Conservation (phyloP, 2,888 invertebrate genomes). For the Anaspis maculata region DNA sequence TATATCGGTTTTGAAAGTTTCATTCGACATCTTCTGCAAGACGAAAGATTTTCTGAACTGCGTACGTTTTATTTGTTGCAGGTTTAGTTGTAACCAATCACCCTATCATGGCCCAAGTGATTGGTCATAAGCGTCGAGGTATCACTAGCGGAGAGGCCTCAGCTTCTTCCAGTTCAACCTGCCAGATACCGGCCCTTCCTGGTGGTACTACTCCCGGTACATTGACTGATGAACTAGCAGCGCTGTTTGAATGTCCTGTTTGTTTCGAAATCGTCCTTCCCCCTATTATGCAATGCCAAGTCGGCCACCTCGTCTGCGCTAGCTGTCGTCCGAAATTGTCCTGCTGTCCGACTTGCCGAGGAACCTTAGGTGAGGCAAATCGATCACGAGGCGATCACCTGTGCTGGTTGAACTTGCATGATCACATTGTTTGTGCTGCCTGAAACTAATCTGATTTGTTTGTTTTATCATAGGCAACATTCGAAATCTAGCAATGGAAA, state of each 20-base stretch:
- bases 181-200: conserved; percentile 26
- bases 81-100: too few relatives aligned
- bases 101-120: conserved; percentile 28
- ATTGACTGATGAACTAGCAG: conserved; percentile 80
- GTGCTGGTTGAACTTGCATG: too few relatives aligned
- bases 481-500: conserved; percentile 98
- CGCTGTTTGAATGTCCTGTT: conserved; percentile 91
- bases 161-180: conserved; percentile 26
- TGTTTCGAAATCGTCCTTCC: conserved; percentile 99
- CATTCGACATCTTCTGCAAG: too few relatives aligned
- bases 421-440: too few relatives aligned
- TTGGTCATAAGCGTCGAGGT: conserved; percentile 33
- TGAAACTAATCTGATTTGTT: conserved; percentile 2
- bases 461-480: conserved; percentile 61
- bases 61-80: too few relatives aligned
- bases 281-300: conserved; percentile 97
- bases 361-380: conserved; percentile 63
- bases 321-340: conserved; percentile 94
- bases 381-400: not conserved
- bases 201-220: conserved; percentile 50
- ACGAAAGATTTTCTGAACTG: too few relatives aligned
- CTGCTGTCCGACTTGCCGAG: conserved; percentile 97
- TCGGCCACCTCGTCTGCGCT: conserved; percentile 97
- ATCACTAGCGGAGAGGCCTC: conserved; percentile 28
- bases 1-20: too few relatives aligned